Conservation (phyloP, 2,888 invertebrate genomes). For the Drosophila leonis region DNA sequence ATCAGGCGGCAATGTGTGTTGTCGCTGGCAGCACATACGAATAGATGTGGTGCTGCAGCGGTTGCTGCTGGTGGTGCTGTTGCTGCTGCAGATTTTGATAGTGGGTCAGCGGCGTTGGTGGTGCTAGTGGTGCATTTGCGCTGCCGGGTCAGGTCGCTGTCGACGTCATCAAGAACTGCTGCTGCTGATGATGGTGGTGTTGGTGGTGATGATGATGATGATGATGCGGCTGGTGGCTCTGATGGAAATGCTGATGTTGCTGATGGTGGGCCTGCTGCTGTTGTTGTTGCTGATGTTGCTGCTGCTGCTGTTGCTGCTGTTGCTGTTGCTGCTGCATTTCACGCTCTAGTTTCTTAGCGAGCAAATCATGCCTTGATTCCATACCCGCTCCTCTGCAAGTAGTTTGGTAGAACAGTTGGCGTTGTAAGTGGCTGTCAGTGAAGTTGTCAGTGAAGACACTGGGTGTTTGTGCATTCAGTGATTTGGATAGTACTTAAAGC, state of each 20-base stretch:
- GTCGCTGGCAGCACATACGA: constrained; percentile 84
- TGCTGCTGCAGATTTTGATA: constrained; percentile 63
- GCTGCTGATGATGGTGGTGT: constrained; percentile 81
- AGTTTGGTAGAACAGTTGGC: constrained; percentile 31
- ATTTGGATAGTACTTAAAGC: constrained; percentile 36
- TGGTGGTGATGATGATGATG: constrained; percentile 72
- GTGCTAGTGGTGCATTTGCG: constrained; percentile 46
- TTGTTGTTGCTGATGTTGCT: constrained; percentile 73
- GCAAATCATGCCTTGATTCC: constrained; percentile 86
- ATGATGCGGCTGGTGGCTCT: constrained; percentile 69
- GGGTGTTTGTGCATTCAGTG: constrained; percentile 19
- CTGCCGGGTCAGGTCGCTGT: constrained; percentile 86
- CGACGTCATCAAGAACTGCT: constrained; percentile 85
- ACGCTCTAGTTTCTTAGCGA: constrained; percentile 85
- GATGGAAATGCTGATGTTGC: constrained; percentile 72
- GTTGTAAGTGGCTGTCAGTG: constrained; percentile 8
- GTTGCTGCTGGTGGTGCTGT: constrained; percentile 58
- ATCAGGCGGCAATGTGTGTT: constrained; percentile 83
- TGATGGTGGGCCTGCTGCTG: constrained; percentile 58
- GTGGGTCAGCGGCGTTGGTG: constrained; percentile 60
- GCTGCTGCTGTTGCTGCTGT: constrained; percentile 61
- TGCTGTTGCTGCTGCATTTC: constrained; percentile 81
- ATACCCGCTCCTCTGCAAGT: constrained; percentile 85
- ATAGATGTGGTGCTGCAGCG: constrained; percentile 73
- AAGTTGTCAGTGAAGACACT: constrained; percentile 9